Percentiles rank a stretch among this genome's conserved stretches.
Conservation (phyloP, 2,888 invertebrate species). For the Oegoconia quadripuncta region DNA sequence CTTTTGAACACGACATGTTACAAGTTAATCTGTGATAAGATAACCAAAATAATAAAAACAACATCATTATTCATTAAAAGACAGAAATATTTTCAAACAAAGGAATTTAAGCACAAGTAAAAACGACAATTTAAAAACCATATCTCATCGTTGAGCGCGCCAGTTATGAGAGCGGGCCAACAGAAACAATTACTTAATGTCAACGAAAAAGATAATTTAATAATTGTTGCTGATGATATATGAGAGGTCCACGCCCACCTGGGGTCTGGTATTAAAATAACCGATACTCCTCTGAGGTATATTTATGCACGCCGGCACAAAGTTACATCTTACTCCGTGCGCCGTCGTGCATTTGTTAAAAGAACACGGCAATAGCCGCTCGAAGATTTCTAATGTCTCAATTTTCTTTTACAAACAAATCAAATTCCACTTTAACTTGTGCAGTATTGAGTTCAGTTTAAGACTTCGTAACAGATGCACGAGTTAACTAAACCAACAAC, state of each 20-base stretch:
- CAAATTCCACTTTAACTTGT: conserved; percentile 34
- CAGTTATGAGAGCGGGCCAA: conserved; percentile 52
- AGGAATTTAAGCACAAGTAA: conserved; percentile 48
- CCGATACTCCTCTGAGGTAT: conserved; percentile 63
- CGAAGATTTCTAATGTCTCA: conserved; percentile 77
- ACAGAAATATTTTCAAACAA: conserved; percentile 40
- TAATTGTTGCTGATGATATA: conserved; percentile 75
- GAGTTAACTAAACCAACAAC: conserved; percentile 31
- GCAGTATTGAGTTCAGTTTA: conserved; percentile 29
- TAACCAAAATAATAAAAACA: conserved; percentile 15
- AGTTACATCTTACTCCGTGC: conserved; percentile 73
- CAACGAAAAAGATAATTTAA: conserved; percentile 78
- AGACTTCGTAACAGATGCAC: conserved; percentile 40
- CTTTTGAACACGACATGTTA: too few relatives aligned
- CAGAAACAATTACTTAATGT: conserved; percentile 78
- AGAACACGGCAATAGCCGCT: conserved; percentile 75
- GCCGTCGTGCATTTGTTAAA: conserved; percentile 73
- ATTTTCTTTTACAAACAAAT: conserved; percentile 43
- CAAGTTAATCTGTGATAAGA: not conserved
- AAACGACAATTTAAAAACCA: conserved; percentile 57
- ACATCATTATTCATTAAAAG: conserved; percentile 27
- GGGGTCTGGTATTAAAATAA: conserved; percentile 70
- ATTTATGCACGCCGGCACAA: conserved; percentile 70
- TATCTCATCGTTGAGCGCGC: conserved; percentile 56
- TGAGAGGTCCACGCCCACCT: conserved; percentile 69